Percentiles rank a stretch among this genome's conserved stretches.
phyloP scores from a whole-genome alignment of 2,113 vertebrate genomes.

The Tenebrosternarchus preto region DNA sequence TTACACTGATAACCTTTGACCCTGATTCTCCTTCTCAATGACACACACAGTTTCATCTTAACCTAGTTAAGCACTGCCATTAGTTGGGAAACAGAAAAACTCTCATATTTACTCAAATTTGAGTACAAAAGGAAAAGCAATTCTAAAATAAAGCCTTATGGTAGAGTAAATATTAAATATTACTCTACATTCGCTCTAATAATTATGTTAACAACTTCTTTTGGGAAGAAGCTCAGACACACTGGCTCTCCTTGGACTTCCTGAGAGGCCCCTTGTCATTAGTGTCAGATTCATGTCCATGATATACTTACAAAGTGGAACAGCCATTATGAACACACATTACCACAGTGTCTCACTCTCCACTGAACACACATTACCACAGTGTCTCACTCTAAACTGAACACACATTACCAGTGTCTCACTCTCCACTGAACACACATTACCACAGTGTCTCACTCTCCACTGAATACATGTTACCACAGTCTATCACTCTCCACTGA shows the following conservation, averaged over 20 bases:
- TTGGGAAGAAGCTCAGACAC: too few species aligned
- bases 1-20: too few species aligned
- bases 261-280: slow-evolving; percentile 1
- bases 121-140: too few species aligned
- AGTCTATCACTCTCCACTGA: slow-evolving; percentile 69
- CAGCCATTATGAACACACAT: slow-evolving; percentile 75
- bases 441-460: slow-evolving; percentile 62
- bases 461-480: slow-evolving; percentile 73
- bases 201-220: too few species aligned
- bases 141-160: too few species aligned
- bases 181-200: too few species aligned
- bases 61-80: too few species aligned
- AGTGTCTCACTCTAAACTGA: slow-evolving; percentile 69
- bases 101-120: too few species aligned
- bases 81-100: too few species aligned
- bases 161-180: too few species aligned
- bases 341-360: slow-evolving; percentile 63
- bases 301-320: slow-evolving; percentile 55
- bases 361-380: slow-evolving; percentile 67
- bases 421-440: slow-evolving; percentile 78
- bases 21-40: slow-evolving; percentile 57
- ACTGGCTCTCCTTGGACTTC: too few species aligned
- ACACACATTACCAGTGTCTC: slow-evolving; percentile 70
- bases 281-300: slow-evolving; percentile 26
- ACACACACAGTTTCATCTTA: not conserved